phyloP scores from a whole-genome alignment of 2,113 vertebrate species.

The Aphyosemion australe region DNA sequence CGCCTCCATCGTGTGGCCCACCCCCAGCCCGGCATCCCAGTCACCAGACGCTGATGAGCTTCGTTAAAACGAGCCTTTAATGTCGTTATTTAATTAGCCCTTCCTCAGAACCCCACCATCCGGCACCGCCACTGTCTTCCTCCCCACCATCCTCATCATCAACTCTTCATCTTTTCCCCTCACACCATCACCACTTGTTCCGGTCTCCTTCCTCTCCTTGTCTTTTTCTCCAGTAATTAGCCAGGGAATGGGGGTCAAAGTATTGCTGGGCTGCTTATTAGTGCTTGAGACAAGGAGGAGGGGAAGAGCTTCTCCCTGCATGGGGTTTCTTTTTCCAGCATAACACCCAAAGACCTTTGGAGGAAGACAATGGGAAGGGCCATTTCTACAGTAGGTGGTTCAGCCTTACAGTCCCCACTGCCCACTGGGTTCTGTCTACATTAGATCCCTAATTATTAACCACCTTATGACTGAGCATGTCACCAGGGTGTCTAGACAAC shows the following conservation, averaged over 20 bases:
- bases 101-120: constrained; percentile 77
- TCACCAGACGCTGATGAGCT: constrained; percentile 73
- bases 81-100: constrained; percentile 84
- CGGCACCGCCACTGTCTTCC: constrained; percentile 40
- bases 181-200: constrained; percentile 67
- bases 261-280: constrained; percentile 49
- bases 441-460: constrained; percentile 64
- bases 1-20: constrained; percentile 52
- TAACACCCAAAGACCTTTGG: constrained; percentile 49
- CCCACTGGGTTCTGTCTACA: constrained; percentile 69
- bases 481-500: too few species aligned
- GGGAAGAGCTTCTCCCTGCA: constrained; percentile 57
- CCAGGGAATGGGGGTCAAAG: constrained; percentile 55
- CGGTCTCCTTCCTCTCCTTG: constrained; percentile 49
- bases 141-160: constrained; percentile 25
- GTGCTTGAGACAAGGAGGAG: constrained; percentile 37
- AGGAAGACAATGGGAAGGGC: constrained; percentile 56
- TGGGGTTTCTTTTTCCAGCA: constrained; percentile 53
- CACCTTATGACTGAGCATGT: constrained; percentile 45
- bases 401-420: constrained; percentile 73
- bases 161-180: constrained; percentile 15
- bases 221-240: constrained; percentile 75
- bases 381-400: constrained; percentile 66
- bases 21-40: constrained; percentile 60
- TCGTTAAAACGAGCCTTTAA: constrained; percentile 87